Evolutionary conservation across 2,888 invertebrate genomes (phyloP).

Genomic region (Acleris sparsana): DNA sequence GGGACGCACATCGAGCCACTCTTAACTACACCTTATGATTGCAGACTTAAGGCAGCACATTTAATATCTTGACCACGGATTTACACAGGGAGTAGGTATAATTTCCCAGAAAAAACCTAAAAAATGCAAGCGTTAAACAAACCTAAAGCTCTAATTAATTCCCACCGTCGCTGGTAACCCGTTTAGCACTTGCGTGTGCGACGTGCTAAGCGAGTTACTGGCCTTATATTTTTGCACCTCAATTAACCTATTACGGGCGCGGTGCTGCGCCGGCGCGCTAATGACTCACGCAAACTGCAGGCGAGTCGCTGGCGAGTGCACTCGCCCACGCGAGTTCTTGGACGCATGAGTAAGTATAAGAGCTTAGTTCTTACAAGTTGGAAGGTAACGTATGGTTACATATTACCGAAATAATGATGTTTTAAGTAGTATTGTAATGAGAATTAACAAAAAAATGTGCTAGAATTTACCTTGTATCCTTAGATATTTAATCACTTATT

Average conservation of each 20-base stretch:
- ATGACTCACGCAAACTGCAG: slow-evolving; percentile 46
- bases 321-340: slow-evolving; percentile 39
- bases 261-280: slow-evolving; percentile 55
- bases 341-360: slow-evolving; percentile 7
- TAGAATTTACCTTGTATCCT: too few species aligned
- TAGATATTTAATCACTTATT: too few species aligned
- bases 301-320: slow-evolving; percentile 15
- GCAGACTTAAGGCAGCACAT: too few species aligned
- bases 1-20: too few species aligned
- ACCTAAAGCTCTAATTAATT: slow-evolving; percentile 9
- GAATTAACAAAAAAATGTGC: too few species aligned
- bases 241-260: slow-evolving; percentile 77
- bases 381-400: neutral
- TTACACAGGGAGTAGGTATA: neutral
- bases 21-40: too few species aligned
- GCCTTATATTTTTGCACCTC: slow-evolving; percentile 75
- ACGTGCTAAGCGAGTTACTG: slow-evolving; percentile 59
- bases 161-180: slow-evolving; percentile 40
- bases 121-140: neutral
- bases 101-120: neutral
- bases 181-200: slow-evolving; percentile 56
- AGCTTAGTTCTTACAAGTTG: slow-evolving; percentile 5
- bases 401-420: too few species aligned
- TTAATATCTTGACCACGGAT: too few species aligned
- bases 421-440: too few species aligned